Conservation (phyloP, 2,888 invertebrate genomes). For the Caenorhabditis sp. region DNA sequence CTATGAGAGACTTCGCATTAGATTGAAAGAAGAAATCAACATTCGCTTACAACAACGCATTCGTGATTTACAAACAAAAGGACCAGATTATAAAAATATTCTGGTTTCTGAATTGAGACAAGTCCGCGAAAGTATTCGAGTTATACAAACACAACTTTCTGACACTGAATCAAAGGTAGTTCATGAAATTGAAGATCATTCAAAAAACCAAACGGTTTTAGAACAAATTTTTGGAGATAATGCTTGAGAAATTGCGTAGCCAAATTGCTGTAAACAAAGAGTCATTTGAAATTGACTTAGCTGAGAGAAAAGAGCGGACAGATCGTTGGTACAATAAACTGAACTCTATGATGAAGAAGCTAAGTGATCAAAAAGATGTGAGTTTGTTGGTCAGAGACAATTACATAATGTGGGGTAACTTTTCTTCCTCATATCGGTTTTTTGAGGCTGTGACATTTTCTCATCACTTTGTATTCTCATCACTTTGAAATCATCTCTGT, state of each 20-base stretch:
- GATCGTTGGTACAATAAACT: constrained; percentile 26
- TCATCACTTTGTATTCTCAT: too few relatives aligned
- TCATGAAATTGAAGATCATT: too few relatives aligned
- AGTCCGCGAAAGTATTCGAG: constrained; percentile 8
- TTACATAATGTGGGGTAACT: too few relatives aligned
- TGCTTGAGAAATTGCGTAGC: constrained; percentile 16
- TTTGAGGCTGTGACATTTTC: too few relatives aligned
- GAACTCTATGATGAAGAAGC: constrained; percentile 24
- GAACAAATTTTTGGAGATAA: constrained; percentile 21
- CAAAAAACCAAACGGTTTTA: too few relatives aligned
- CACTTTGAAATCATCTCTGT: too few relatives aligned
- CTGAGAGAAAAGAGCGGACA: constrained; percentile 15
- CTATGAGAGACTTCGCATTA: constrained; percentile 70
- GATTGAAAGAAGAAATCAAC: constrained; percentile 25
- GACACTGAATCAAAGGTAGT: constrained; percentile 23
- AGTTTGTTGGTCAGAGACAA: too few relatives aligned
- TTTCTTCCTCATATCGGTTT: too few relatives aligned
- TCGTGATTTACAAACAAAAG: neutral
- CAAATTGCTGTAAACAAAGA: constrained; percentile 20
- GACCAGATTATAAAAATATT: constrained; percentile 1
- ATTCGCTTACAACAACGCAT: constrained; percentile 14
- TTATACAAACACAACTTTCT: constrained; percentile 17
- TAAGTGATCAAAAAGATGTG: constrained; percentile 32
- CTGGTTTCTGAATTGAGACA: constrained; percentile 14
- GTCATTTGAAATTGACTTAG: constrained; percentile 19